A percentile compares a stretch with the other conserved stretches of the same genome.
These are phyloP conservation scores for Dusona sp. DNA, from an alignment of 2,888 invertebrate species.

Conservation along the genomic window DNA sequence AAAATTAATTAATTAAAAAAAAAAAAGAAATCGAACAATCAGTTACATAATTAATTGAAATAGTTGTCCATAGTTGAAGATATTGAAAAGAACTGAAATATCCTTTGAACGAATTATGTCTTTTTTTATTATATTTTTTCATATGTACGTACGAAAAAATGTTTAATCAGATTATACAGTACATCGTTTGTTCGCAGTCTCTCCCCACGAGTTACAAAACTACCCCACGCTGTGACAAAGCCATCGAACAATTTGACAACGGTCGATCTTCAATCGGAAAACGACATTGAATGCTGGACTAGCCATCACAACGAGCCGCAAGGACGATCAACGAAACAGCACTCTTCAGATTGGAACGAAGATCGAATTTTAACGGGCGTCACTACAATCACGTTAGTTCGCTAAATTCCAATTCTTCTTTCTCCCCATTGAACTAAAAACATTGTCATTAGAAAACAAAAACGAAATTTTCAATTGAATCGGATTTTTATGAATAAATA, in stretches of 20 bases:
- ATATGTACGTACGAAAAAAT: neutral
- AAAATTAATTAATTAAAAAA: neutral
- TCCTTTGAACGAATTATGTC: no score
- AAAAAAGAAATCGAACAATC: neutral
- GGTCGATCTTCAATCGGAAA: constrained; percentile 70
- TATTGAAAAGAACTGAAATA: no score
- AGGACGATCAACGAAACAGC: constrained; percentile 75
- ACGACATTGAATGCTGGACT: constrained; percentile 80
- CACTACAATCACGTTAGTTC: constrained; percentile 79
- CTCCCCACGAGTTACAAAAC: constrained; percentile 83
- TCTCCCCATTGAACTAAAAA: no score
- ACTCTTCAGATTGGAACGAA: constrained; percentile 81
- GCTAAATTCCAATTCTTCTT: neutral
- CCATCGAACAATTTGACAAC: constrained; percentile 74
- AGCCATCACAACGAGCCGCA: constrained; percentile 78
- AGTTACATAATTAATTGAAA: constrained; percentile 5
- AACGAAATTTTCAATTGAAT: neutral
- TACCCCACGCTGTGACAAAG: constrained; percentile 80
- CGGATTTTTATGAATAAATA: neutral
- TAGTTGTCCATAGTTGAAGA: neutral
- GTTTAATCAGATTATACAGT: neutral
- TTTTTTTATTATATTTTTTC: neutral
- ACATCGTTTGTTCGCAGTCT: constrained; percentile 73
- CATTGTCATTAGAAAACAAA: neutral
- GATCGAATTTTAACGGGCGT: constrained; percentile 78